Percentiles rank a stretch among this genome's conserved stretches.
Conservation (phyloP, 2,797 vertebrate species). For the Gobionotothen gibberifrons region DNA sequence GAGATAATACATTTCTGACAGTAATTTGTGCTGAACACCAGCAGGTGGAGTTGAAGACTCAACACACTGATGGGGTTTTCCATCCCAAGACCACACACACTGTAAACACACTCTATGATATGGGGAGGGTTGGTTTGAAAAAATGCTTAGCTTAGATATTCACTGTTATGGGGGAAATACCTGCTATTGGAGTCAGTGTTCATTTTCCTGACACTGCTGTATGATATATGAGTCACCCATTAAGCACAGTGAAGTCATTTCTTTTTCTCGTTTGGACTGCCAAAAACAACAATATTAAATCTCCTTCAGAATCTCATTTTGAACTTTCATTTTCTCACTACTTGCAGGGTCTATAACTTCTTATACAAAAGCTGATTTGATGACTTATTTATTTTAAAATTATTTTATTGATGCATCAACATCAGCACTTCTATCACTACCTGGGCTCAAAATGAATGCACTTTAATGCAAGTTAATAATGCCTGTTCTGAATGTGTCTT, state of each 20-base stretch:
- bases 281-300: constrained; percentile 6
- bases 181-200: constrained; percentile 45
- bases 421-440: not conserved
- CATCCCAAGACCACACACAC: constrained; percentile 70
- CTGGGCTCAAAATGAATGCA: not conserved
- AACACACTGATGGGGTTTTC: constrained; percentile 23
- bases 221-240: constrained; percentile 43
- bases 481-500: not conserved
- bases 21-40: constrained; percentile 31
- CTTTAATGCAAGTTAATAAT: not conserved
- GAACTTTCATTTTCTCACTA: constrained; percentile 9
- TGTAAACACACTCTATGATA: constrained; percentile 27
- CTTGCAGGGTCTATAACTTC: not conserved
- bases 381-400: constrained; percentile 1
- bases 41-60: constrained; percentile 66
- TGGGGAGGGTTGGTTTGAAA: constrained; percentile 51
- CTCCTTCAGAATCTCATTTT: not conserved
- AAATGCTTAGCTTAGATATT: constrained; percentile 68
- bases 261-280: constrained; percentile 4
- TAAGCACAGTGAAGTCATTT: constrained; percentile 41
- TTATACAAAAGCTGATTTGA: not conserved
- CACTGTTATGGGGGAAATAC: constrained; percentile 59
- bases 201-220: constrained; percentile 48
- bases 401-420: constrained; percentile 2
- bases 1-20: too few relatives aligned